A percentile compares a stretch with the other conserved stretches of the same genome.
These are phyloP conservation scores for Heteromurus nitidus DNA, from an alignment of 2,888 invertebrate species.

Conservation along the genomic window DNA sequence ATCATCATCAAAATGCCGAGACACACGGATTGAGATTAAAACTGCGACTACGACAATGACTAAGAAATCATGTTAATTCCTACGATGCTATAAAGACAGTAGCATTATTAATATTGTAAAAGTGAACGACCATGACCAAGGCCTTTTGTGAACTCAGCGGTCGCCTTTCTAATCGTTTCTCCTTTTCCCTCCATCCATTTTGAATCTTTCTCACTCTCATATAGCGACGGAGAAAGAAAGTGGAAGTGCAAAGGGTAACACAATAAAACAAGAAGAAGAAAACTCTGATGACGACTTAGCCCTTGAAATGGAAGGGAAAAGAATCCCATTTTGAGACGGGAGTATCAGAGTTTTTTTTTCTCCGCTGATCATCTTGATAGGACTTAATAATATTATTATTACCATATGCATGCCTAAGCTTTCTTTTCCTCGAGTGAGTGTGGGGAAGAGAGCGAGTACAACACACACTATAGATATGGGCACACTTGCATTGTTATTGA, in stretches of 20 bases:
- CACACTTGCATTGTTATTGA: neutral
- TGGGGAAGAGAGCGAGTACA: neutral
- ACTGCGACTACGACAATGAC: too few species aligned
- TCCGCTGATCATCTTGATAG: slow-evolving; percentile 57
- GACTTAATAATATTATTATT: slow-evolving; percentile 51
- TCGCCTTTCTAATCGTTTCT: slow-evolving; percentile 46
- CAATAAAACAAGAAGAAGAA: neutral
- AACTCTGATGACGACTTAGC: slow-evolving; percentile 28
- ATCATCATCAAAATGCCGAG: too few species aligned
- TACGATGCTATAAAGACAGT: slow-evolving; percentile 30
- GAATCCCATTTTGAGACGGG: slow-evolving; percentile 7
- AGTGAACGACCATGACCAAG: slow-evolving; percentile 58
- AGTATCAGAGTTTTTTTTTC: slow-evolving; percentile 45
- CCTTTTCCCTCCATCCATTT: slow-evolving; percentile 11
- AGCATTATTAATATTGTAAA: slow-evolving; percentile 59
- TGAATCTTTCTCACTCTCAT: slow-evolving; percentile 1
- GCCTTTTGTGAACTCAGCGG: slow-evolving; percentile 30
- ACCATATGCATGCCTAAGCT: slow-evolving; percentile 41
- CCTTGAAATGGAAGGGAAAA: slow-evolving; percentile 7
- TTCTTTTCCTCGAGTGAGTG: neutral
- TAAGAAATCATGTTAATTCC: slow-evolving; percentile 52
- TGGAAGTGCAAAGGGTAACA: neutral
- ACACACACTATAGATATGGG: too few species aligned
- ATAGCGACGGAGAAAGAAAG: neutral
- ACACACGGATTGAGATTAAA: too few species aligned